These are phyloP conservation scores for Hylomyscus alleni DNA, from an alignment of 2,797 vertebrate species.

Conservation along the genomic window DNA sequence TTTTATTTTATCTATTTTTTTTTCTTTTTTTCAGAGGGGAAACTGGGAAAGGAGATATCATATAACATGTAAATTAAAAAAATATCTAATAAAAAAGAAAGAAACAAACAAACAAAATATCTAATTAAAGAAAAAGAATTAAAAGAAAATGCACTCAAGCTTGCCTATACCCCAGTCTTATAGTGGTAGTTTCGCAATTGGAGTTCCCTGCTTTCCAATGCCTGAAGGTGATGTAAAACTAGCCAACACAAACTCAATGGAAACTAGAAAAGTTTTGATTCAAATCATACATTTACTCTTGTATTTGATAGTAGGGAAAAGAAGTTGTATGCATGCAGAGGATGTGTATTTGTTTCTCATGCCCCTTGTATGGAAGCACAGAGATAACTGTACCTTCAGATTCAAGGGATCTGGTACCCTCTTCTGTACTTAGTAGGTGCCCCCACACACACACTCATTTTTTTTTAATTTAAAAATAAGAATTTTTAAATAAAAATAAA, in stretches of 20 bases:
- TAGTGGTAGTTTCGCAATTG: not conserved
- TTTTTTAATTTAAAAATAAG: not conserved
- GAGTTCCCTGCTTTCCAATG: not conserved
- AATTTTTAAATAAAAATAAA: no score
- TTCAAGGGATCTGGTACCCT: not conserved
- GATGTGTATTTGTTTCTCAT: not conserved
- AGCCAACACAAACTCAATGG: slow-evolving; percentile 1
- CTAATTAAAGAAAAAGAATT: no score
- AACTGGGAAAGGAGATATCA: no score
- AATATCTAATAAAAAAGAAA: no score
- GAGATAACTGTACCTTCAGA: not conserved
- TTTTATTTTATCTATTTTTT: no score
- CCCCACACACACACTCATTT: not conserved
- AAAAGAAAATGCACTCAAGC: not conserved
- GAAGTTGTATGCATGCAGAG: not conserved
- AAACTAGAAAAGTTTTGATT: slow-evolving; percentile 63
- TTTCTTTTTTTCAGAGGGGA: no score
- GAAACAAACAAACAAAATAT: no score
- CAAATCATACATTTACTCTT: slow-evolving; percentile 56
- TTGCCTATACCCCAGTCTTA: not conserved
- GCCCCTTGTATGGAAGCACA: not conserved
- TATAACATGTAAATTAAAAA: no score
- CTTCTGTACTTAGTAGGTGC: not conserved
- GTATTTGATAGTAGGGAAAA: not conserved
- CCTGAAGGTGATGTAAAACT: not conserved